Evolutionary conservation across 2,888 invertebrate species (phyloP), one percentile per base, ranked within the genome.

Genomic region (Lepeophtheirus nordmannii): DNA sequence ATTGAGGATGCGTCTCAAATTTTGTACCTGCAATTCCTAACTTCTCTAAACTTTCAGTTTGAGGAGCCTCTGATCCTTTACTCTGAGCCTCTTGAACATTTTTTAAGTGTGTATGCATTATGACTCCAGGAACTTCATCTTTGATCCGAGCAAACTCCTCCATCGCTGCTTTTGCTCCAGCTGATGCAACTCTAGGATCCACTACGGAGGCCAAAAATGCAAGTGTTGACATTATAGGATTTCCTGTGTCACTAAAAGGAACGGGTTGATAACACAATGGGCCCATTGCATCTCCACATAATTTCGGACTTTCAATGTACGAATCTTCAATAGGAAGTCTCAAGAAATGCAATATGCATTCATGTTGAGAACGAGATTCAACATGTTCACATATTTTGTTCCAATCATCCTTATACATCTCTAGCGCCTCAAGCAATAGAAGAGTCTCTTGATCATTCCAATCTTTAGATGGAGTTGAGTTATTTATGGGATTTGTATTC

Each of bases 391-490:
- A 64, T 8, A 91, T 89, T 76, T 97, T 90, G 80, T 98, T 99
- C 98, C 98, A 99, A 77, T 99, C 98, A 76, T 99, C 98, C 75
- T 96, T 94, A 79, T 91, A 96, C 82, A 98, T 84, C 78, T 99
- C 98, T 70, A 99, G 77, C 1, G 87, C 97, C 77, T 98, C 98
- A 56, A 99, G 80, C 60, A 99, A 78, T 58, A 97, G 79, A 46
- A 99, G 80, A 0, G 96, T 97, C 79, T 99, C 98, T 74, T 98
- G 97, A 73, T 98, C 97, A 0, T 93, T 93, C 98, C 98, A 98
- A 72, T 96, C 96, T 38, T 60, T 38, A 12, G 58, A 58, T 1
- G 66, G 60, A 14, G 41, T 38, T 9, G 39, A 40, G 12, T 30
- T 10, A n/a, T 40, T 30, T 40, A 60, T 66, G 38, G 60, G 10